These are phyloP conservation scores for Caloenas nicobarica DNA, from an alignment of 2,113 vertebrate genomes.

Conservation along the genomic window DNA sequence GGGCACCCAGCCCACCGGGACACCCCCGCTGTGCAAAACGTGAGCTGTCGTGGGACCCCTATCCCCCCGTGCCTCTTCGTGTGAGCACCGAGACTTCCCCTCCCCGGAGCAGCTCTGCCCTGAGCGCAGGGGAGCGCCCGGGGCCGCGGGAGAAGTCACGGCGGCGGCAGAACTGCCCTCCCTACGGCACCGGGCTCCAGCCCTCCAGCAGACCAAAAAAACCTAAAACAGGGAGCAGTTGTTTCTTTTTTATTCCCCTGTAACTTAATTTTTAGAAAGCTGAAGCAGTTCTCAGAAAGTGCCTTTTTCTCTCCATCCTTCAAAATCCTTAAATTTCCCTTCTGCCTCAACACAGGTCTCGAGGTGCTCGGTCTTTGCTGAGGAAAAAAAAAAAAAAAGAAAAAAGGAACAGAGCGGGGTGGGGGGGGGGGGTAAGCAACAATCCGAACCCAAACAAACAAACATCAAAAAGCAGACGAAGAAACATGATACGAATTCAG, in stretches of 20 bases:
- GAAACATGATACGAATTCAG: background rate
- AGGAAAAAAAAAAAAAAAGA: background rate
- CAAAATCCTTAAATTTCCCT: background rate
- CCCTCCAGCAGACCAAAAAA: background rate
- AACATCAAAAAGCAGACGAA: background rate
- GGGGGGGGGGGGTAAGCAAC: no score
- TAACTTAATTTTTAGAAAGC: background rate
- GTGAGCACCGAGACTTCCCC: background rate
- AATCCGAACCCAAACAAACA: background rate
- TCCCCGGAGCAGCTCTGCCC: background rate
- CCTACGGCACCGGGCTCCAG: background rate
- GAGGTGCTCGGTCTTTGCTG: background rate
- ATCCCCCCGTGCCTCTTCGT: rapidly evolving
- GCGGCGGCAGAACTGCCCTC: background rate
- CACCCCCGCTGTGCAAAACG: background rate
- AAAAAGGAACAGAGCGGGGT: rapidly evolving
- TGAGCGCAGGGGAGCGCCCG: background rate
- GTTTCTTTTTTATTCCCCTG: background rate
- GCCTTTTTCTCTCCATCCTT: background rate
- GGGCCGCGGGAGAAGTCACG: background rate
- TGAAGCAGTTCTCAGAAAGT: background rate
- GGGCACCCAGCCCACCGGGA: no score
- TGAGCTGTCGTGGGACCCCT: background rate
- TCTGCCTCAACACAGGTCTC: background rate
- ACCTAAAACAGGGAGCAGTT: no score